Evolutionary conservation across 1,140 invertebrate genomes (phyloP), one percentile per base, ranked within the genome.

Genomic region (Drosophila lowei): DNA sequence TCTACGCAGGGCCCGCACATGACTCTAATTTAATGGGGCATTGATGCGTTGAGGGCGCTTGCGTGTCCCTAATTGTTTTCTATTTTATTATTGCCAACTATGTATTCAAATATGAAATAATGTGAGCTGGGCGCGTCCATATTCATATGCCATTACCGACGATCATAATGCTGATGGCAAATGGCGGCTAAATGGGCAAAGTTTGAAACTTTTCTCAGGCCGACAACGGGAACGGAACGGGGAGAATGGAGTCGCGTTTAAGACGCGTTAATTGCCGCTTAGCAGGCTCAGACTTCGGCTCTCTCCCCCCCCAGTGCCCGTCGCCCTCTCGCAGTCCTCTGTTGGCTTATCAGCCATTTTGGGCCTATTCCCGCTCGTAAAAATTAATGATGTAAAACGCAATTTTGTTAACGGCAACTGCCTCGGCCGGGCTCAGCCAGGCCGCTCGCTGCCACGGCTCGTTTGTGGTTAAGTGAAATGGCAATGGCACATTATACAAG

Each of bases 381-480:
- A 86, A 86, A 88, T 86, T 86, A 88, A 86, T 86, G 83, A 86
- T 88, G 81, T 86, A 86, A 86, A 86, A 86, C 81, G 83, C 81
- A 85, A 85, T 86, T 86, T 83, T 86, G 77, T 86, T 88, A 88
- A 86, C 83, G 80, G 81, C 73, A 86, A 81, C 79, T 66, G 77
- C 79, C 60, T 62, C 72, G 61, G 52, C 56, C 64, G 49, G 30
- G 30, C 34, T 7, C 28, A 30, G 6, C 34, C 34, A 9, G 70
- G 63, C 9, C 9, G 30, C 42, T 48, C 34, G 52, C 42, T 25
- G 81, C 83, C 71, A 88, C 83, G 81, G 78, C 81, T 86, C 81
- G 81, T 86, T 86, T 86, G 81, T 80, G 83, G 81, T 80, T 86
- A 86, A 86, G 74, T 88, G 83, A 86, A 86, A 86, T 86, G 83